Base-by-base conservation (phyloP, 2,113 vertebrate genomes). In the Condylura cristata region DNA sequence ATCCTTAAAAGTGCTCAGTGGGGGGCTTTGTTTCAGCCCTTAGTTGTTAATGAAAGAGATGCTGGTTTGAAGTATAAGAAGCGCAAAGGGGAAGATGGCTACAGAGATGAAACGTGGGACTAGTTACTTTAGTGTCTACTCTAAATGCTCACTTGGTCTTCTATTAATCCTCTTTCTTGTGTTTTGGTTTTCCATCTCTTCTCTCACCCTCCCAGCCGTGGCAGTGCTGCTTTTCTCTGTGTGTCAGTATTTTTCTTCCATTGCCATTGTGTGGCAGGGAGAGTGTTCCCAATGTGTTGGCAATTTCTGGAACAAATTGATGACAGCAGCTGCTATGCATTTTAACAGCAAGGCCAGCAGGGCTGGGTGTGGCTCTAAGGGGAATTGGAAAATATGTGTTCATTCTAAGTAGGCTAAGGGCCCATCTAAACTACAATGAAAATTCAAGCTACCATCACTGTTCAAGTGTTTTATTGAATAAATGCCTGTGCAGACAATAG, bases 1-100 rank as follows among this genome's bases (percentile, higher is more conserved):
- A 98, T 71, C 96, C 93, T 95, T 96, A 90, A 56, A 96, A 97
- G 71, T 92, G 84, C 81, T 74, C 60, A 41, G 87, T 28, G 65
- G 70, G 89, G 63, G 34, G 80, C 81, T 96, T 93, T 95, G 86
- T 95, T 90, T 95, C 91, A 71, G 6, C 86, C 34, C 72, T 94
- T 82, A 82, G 60, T 84, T 92, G 79, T 68, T 80, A 91, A 78
- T 41, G 66, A 78, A 86, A n/a, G 72, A 39, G 30, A 84, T 91
- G 44, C 83, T 83, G 46, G 53, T 17, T 48, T 70, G 34, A 22
- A 86, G 22, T 68, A 39, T 66, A 37, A 70, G 37, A 85, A 86
- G 30, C 56, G 63, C 48, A 24, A 20, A 72, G 26, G 48, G 14
- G 75, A 83, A 78, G 78, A 37, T 24, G 66, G 24, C 56, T 70